phyloP scores from a whole-genome alignment of 2,888 invertebrate species.

The Stenchaetothrips biformis region DNA sequence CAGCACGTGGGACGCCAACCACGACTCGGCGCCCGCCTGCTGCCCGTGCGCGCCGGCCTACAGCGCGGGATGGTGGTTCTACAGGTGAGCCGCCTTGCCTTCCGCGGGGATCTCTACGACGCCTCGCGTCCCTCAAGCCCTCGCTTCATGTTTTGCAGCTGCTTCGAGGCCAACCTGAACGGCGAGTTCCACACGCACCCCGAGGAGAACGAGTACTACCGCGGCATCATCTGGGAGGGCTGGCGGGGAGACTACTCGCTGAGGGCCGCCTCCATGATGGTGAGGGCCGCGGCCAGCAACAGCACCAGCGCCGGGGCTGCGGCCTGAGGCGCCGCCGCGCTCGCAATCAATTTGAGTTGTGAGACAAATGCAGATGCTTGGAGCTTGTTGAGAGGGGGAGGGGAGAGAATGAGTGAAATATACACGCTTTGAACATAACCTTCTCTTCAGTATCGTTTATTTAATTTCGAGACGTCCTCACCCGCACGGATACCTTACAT shows the following conservation, averaged over 20 bases:
- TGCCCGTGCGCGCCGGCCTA: constrained; percentile 53
- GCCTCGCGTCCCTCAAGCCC: neutral
- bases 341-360: neutral
- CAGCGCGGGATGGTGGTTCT: constrained; percentile 60
- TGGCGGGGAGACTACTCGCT: constrained; percentile 56
- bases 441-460: too few relatives aligned
- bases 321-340: neutral
- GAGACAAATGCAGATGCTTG: too few relatives aligned
- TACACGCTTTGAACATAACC: too few relatives aligned
- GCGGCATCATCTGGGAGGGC: constrained; percentile 56
- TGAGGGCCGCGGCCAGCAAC: constrained; percentile 38
- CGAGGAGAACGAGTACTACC: constrained; percentile 48
- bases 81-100: constrained; percentile 45
- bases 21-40: constrained; percentile 51
- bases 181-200: constrained; percentile 50
- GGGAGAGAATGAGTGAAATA: too few relatives aligned
- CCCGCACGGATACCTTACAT: too few relatives aligned
- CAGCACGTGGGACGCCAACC: constrained; percentile 49
- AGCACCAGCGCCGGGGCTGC: too few relatives aligned
- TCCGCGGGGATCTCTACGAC: too few relatives aligned
- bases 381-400: too few relatives aligned
- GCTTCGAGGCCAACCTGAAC: constrained; percentile 55
- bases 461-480: too few relatives aligned
- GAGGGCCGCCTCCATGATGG: constrained; percentile 51
- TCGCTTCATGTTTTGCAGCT: constrained; percentile 44